Evolutionary conservation across 1,140 invertebrate genomes (phyloP), one percentile per base, ranked within the genome.

Genomic region (Aphelinus atriplicis): DNA sequence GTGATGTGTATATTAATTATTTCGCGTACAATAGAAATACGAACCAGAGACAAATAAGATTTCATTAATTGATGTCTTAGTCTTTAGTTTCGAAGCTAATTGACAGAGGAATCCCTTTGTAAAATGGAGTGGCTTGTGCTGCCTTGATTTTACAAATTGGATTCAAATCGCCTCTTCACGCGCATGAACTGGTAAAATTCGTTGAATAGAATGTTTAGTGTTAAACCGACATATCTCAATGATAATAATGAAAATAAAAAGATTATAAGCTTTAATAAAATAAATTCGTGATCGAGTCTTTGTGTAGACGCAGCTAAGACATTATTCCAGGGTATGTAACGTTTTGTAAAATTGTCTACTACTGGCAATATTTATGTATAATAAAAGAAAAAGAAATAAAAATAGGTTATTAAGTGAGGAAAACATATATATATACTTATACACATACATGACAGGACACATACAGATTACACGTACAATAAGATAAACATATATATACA

Each of bases 321-420:
- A 82, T 82, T 83, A 84, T 82, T 84, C 79, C 84, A 85, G 82
- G 83, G 85, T 85, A 74, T 53, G 63, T 64, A 86, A 87, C 76
- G 79, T 81, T 86, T 87, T 86, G 81, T 84, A 88, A 85, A 86
- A 86, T 85, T 85, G 84, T 86, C 81, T 84, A 80, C 81, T 84
- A 85, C 78, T 26, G 58, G 81, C 84, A 85, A 89, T 85, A 86
- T 84, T 85, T 81, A 84, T 85, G 81, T 84, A 79, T 78, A 82
- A 83, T 82, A 81, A 77, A 77, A 77, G 73, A 77, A 53, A 62
- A 72, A 76, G 51, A 71, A 75, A 68, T 69, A 66, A 77, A 60
- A 57, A 47, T 56, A 65, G 71, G 68, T 3, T 70, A 78, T 66
- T 73, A 56, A 46, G 10, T 63, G n/a, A 63, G 26, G 26, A 26